A percentile compares a stretch with the other conserved stretches of the same genome.
These are phyloP conservation scores for Stegostoma tigrinum DNA, from an alignment of 2,113 vertebrate genomes.

Conservation along the genomic window DNA sequence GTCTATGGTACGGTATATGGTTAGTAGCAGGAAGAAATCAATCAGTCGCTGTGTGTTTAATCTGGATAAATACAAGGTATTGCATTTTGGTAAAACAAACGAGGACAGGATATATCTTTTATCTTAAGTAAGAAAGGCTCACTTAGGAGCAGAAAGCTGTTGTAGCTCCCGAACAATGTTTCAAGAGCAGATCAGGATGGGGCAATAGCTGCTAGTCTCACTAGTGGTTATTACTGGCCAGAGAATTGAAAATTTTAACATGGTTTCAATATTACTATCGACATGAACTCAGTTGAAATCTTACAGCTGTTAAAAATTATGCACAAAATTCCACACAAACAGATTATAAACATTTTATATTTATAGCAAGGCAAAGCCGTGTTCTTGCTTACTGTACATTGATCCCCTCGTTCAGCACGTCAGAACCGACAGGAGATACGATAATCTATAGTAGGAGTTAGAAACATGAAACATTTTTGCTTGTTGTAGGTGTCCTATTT, in stretches of 20 bases:
- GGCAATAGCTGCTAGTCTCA: background rate
- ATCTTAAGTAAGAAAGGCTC: background rate
- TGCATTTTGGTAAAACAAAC: no score
- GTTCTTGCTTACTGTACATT: background rate
- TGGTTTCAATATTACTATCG: background rate
- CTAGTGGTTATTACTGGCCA: background rate
- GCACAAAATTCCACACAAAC: background rate
- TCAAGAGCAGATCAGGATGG: background rate
- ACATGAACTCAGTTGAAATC: background rate
- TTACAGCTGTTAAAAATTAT: background rate
- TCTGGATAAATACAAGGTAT: no score
- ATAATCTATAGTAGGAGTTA: background rate
- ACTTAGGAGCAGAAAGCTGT: background rate
- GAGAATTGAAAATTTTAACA: background rate
- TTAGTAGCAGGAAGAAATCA: no score
- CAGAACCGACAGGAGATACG: background rate
- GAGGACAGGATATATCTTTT: no score
- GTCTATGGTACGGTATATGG: no score
- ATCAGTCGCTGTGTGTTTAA: no score
- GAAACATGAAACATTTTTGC: background rate
- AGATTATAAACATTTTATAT: background rate
- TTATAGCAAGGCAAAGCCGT: background rate
- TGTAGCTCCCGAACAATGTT: background rate
- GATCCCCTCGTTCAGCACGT: background rate
- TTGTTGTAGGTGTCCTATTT: background rate